phyloP scores from a whole-genome alignment of 2,113 vertebrate genomes.

The Cryptoleucopteryx plumbea region DNA sequence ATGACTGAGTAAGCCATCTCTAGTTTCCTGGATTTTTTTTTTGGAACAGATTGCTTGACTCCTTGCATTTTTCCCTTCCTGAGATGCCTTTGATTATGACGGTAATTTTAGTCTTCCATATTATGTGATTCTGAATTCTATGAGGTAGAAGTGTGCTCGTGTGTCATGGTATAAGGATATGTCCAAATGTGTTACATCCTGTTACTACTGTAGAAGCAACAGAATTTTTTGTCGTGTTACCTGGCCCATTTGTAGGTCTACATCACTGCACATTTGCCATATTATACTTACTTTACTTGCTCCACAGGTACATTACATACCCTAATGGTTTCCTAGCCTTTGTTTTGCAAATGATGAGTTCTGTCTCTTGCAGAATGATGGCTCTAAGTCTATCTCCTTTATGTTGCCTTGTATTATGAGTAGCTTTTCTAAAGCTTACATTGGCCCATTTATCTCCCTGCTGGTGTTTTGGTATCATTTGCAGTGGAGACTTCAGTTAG shows the following conservation, averaged over 20 bases:
- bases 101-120: not conserved
- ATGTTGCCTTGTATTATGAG: not conserved
- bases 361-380: not conserved
- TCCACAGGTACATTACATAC: not conserved
- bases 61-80: not conserved
- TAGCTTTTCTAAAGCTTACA: not conserved
- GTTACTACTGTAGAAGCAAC: not conserved
- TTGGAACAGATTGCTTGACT: not conserved
- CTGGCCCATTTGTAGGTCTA: not conserved
- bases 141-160: not conserved
- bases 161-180: not conserved
- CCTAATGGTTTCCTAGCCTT: not conserved
- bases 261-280: not conserved
- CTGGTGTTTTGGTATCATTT: not conserved
- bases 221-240: not conserved
- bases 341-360: not conserved
- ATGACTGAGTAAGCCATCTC: not conserved
- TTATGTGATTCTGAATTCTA: not conserved
- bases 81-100: not conserved
- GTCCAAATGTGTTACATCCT: not conserved
- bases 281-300: not conserved
- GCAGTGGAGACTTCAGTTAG: not conserved
- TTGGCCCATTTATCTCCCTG: not conserved
- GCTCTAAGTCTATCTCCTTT: not conserved
- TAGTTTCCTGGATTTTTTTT: not conserved